Conservation (phyloP, 2,113 vertebrate genomes). For the Chloroceryle aenea region DNA sequence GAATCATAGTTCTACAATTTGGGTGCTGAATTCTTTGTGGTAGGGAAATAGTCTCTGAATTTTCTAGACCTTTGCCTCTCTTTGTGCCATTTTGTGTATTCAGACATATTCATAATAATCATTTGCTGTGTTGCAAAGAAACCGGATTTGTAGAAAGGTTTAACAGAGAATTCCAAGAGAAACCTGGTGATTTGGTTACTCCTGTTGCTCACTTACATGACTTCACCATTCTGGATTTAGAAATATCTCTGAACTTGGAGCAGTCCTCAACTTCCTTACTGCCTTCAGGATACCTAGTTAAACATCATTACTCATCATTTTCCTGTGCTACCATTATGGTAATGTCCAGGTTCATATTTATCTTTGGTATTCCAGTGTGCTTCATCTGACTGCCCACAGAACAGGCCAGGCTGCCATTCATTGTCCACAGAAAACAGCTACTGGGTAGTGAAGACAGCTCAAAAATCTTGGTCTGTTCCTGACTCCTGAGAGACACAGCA, state of each 20-base stretch:
- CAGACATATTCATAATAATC: background rate
- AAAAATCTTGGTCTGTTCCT: background rate
- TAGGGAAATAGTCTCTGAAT: background rate
- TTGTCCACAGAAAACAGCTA: background rate
- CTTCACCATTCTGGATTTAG: background rate
- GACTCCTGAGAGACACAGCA: background rate
- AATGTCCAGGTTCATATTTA: background rate
- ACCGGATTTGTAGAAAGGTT: background rate
- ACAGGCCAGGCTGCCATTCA: fast-evolving
- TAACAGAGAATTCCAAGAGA: background rate
- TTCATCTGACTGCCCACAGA: background rate
- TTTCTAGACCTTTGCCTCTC: background rate
- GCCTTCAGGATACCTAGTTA: background rate
- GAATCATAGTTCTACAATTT: background rate
- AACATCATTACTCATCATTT: background rate
- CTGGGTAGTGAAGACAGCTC: background rate
- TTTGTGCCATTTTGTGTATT: background rate
- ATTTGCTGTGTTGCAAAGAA: background rate
- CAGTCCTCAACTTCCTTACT: background rate
- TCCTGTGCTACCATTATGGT: background rate
- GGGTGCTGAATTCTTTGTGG: background rate
- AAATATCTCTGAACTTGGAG: background rate
- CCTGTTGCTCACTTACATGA: background rate
- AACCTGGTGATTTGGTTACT: background rate
- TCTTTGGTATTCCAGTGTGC: background rate